Evolutionary conservation across 2,888 invertebrate species (phyloP).

Genomic region (Microctonus aethiopoides): DNA sequence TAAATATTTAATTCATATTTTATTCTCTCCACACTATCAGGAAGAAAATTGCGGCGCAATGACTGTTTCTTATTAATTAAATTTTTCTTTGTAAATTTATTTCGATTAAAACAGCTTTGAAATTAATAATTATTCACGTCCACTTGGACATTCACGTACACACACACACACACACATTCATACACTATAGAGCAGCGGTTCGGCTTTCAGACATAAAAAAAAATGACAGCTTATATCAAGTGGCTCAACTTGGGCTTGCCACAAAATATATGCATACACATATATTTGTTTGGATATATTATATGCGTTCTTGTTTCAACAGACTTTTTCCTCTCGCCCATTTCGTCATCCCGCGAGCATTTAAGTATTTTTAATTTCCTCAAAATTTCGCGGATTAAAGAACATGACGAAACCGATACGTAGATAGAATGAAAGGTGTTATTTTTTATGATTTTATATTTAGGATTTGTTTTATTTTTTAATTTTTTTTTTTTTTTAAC

Average conservation of each 20-base stretch:
- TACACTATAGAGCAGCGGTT: not conserved
- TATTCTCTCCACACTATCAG: constrained; percentile 22
- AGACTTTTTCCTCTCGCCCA: constrained; percentile 38
- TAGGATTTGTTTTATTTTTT: constrained; percentile 30
- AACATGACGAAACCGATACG: constrained; percentile 36
- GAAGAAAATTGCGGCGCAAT: constrained; percentile 30
- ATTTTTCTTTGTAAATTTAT: constrained; percentile 7
- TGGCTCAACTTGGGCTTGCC: constrained; percentile 2
- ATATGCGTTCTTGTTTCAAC: constrained; percentile 29
- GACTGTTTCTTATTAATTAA: constrained; percentile 14
- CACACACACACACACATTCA: constrained; percentile 4
- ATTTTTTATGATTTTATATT: constrained; percentile 30
- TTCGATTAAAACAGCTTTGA: not conserved
- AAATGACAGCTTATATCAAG: constrained; percentile 20
- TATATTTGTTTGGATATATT: not conserved
- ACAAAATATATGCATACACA: constrained; percentile 1
- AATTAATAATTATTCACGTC: not conserved
- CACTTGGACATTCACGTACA: not conserved
- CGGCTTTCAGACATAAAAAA: not conserved
- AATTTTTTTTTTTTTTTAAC: constrained; percentile 20
- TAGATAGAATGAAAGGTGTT: constrained; percentile 35
- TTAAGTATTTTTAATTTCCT: not conserved
- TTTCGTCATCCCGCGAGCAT: constrained; percentile 25
- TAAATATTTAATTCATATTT: constrained; percentile 17
- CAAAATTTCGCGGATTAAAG: constrained; percentile 22